Evolutionary conservation across 2,113 vertebrate species (phyloP), one percentile per base, ranked within the genome.

Genomic region (Microcebus jonahi): DNA sequence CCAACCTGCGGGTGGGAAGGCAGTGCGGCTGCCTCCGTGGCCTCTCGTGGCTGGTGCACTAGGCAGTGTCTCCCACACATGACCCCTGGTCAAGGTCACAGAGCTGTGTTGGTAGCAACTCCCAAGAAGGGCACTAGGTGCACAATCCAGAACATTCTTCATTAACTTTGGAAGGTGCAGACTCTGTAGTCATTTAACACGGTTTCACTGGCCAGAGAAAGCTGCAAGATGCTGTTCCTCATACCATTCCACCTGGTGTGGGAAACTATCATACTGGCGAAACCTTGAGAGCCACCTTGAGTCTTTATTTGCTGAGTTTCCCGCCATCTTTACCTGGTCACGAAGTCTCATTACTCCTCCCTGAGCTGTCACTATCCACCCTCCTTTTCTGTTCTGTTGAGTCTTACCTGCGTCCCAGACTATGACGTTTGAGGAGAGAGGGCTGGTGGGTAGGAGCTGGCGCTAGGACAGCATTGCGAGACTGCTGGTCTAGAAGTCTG

Each of bases 181-280:
- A 53, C 7, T 71, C 61, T 65, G 20, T 10, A 50, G 59, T 39
- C 42, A 55, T 5, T 48, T 61, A 80, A 45, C n/a, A 31, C 5
- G 34, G 70, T 61, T 57, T n/a, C 15, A 20, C 36, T 48, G 18
- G n/a, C 42, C 34, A 34, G 70, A 70, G 70, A 88, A 80, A 91
- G 14, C 29, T 45, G 3, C 20, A 81, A 25, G 39, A 14, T 31
- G 18, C 75, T 13, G 14, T 61, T 48, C 23, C 10, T 2, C 8
- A 0, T 1, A 6, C 18, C n/a, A 0, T 12, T 25, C 45, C 20
- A 4, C 0, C 0, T 0, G 14, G 53, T 21, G 0, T 8, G 14
- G 75, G 36, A 34, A 36, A 1, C 29, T 17, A 13, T 5, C 0
- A 31, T 6, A 5, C 2, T 23, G 34, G 25, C 3, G 5, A 34